These are phyloP conservation scores for Hexactinellida sp. DNA, from an alignment of 37 sponge, comb jelly and placozoan species.

Conservation along the genomic window DNA sequence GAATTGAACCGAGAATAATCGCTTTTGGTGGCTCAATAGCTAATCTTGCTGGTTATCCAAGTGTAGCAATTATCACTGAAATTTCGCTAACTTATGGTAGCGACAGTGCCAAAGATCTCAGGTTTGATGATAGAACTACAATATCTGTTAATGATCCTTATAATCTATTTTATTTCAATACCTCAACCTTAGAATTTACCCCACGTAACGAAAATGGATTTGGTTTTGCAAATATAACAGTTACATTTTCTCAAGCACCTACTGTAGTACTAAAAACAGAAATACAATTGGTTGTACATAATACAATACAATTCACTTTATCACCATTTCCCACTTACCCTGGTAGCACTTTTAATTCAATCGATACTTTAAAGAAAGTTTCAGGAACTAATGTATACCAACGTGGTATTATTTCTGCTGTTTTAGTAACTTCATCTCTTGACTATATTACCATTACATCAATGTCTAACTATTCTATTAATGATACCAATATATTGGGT, in stretches of 20 bases:
- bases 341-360: constrained; percentile 17
- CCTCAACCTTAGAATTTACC: not conserved
- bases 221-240: constrained; percentile 12
- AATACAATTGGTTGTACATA: constrained; percentile 25
- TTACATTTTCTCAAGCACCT: constrained; percentile 35
- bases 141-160: not conserved
- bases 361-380: constrained; percentile 22
- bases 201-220: not conserved
- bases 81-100: not conserved
- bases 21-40: not conserved
- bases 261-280: not conserved
- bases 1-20: not conserved
- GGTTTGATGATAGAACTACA: not conserved
- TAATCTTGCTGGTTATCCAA: not conserved
- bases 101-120: not conserved
- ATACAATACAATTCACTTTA: constrained; percentile 19
- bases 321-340: constrained; percentile 37
- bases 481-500: not conserved
- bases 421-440: not conserved
- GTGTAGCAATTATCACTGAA: not conserved
- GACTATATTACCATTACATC: not conserved
- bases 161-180: not conserved
- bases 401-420: not conserved
- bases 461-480: not conserved
- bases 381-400: constrained; percentile 26